Base-by-base conservation (phyloP, 2,113 vertebrate species). In the Indri indri region DNA sequence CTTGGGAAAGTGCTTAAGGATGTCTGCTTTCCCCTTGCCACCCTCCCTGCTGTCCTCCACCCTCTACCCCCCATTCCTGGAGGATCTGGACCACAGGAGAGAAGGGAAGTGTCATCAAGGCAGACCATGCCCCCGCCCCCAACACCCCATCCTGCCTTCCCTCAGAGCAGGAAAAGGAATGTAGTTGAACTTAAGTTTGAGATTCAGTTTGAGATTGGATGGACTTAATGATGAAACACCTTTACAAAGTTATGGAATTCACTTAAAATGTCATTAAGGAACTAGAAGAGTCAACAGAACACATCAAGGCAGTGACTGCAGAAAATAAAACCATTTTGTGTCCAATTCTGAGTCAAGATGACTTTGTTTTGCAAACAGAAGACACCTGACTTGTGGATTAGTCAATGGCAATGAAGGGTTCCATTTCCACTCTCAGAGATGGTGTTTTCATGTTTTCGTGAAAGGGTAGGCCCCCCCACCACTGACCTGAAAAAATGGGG, bases 241-340 rank as follows among this genome's bases (percentile, higher is more conserved):
- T 86, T 94, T 74, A 57, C 37, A 54, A 34, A 79, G 32, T n/a
- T 80, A 73, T 9, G 50, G 63, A 52, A 80, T 83, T 90, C 76
- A 42, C 65, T 40, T 32, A 66, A 83, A 63, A 65, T 22, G 42
- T 80, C 77, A 88, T 54, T 22, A 59, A 87, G 37, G 68, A 90
- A 34, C 47, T 37, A 52, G 34, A 79, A 34, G 50, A 63, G 61
- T 66, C 90, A 86, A 20, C 47, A 63, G 71, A 40, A 65, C 47
- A 50, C 47, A 30, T 40, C 25, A 52, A 91, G 57, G 52, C 22
- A 42, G 52, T 42, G n/a, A 81, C 42, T 59, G 3, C 7, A 40
- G 82, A 52, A 77, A 37, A 66, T 37, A 83, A 79, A 81, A 57
- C 73, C 59, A 57, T 40, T 80, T 47, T 5, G 12, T 47, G 25